Percentiles rank a stretch among this genome's conserved stretches.
Conservation (phyloP, 2,888 invertebrate genomes). For the Lamellibrachia columna region DNA sequence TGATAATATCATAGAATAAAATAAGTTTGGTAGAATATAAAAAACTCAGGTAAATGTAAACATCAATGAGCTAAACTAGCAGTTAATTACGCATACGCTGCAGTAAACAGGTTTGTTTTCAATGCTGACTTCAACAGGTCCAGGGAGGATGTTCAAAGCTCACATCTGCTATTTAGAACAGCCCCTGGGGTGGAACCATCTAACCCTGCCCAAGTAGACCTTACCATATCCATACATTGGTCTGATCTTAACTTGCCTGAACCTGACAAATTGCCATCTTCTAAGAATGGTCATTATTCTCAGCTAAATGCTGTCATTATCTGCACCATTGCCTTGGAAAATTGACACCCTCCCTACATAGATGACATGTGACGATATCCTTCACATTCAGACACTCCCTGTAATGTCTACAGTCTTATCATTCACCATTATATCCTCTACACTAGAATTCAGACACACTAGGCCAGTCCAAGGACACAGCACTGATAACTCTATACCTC, state of each 20-base stretch:
- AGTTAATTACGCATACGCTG: too few species aligned
- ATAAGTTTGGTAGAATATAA: too few species aligned
- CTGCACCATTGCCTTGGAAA: background rate
- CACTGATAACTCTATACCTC: background rate
- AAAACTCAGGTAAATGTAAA: too few species aligned
- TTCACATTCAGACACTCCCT: background rate
- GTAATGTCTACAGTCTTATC: background rate
- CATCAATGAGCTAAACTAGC: too few species aligned
- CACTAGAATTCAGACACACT: background rate
- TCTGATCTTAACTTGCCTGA: background rate
- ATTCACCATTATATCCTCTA: background rate
- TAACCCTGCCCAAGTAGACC: background rate
- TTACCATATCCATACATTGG: background rate
- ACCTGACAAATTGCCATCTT: slow-evolving; percentile 16
- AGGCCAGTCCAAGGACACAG: background rate
- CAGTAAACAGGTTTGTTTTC: too few species aligned
- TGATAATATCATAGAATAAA: too few species aligned
- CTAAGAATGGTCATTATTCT: background rate
- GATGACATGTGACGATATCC: background rate
- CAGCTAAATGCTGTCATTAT: background rate
- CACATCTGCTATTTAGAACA: background rate
- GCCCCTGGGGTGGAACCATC: background rate
- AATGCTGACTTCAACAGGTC: too few species aligned
- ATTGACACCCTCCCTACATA: background rate
- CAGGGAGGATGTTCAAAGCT: too few species aligned